A percentile compares a stretch with the other conserved stretches of the same genome.
Conservation (phyloP, 1,140 invertebrate species). For the Sminthurides bifidus region DNA sequence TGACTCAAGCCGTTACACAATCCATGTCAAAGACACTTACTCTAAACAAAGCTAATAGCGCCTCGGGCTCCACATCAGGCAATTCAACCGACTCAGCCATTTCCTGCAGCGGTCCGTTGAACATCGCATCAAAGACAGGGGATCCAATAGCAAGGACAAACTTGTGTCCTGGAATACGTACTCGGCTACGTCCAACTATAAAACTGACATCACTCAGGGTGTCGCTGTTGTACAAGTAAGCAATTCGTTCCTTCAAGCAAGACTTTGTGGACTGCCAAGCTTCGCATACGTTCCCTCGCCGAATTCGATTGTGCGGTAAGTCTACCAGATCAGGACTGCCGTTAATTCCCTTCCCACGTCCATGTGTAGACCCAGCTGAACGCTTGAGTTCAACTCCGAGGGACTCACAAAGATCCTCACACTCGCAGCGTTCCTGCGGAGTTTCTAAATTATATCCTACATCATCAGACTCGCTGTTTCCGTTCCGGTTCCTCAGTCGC, state of each 20-base stretch:
- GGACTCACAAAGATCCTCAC: too few species aligned
- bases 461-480: too few species aligned
- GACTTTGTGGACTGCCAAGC: slow-evolving; percentile 18
- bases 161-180: slow-evolving; percentile 67
- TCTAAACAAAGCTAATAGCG: slow-evolving; percentile 19
- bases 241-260: slow-evolving; percentile 14
- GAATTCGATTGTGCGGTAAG: slow-evolving; percentile 19
- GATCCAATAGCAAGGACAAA: slow-evolving; percentile 67
- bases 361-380: too few species aligned
- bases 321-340: not conserved
- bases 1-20: not conserved
- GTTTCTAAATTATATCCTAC: too few species aligned
- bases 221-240: slow-evolving; percentile 17
- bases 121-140: slow-evolving; percentile 23
- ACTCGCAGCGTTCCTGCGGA: too few species aligned
- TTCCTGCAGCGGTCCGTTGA: slow-evolving; percentile 22
- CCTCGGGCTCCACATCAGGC: slow-evolving; percentile 43
- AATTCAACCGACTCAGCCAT: slow-evolving; percentile 39
- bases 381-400: too few species aligned
- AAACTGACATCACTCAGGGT: slow-evolving; percentile 16
- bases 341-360: too few species aligned
- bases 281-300: slow-evolving; percentile 8
- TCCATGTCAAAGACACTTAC: slow-evolving; percentile 39
- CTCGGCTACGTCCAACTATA: slow-evolving; percentile 7
- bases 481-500: too few species aligned